Evolutionary conservation across 1,140 invertebrate species (phyloP).

Genomic region (Drosophila lini): DNA sequence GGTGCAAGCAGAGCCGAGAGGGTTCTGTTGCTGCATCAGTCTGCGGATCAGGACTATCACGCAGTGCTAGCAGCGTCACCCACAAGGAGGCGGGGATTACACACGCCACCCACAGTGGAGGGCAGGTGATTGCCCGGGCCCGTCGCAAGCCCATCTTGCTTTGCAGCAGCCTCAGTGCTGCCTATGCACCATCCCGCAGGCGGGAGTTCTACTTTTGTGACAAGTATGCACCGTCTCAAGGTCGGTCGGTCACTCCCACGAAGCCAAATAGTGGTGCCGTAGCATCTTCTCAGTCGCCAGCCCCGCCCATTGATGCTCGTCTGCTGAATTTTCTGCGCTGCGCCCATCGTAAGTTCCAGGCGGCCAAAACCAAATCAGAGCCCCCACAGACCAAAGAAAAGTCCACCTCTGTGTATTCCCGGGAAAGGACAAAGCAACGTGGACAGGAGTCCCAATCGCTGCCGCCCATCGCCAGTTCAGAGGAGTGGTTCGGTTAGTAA

Average conservation of each 20-base stretch:
- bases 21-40: not conserved
- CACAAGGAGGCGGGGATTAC: slow-evolving; percentile 50
- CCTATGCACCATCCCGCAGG: slow-evolving; percentile 66
- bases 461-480: slow-evolving; percentile 55
- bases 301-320: slow-evolving; percentile 62
- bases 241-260: slow-evolving; percentile 1
- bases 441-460: slow-evolving; percentile 41
- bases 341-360: slow-evolving; percentile 69
- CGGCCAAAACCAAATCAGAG: slow-evolving; percentile 32
- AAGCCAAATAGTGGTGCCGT: not conserved
- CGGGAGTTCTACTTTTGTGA: slow-evolving; percentile 76
- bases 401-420: slow-evolving; percentile 16
- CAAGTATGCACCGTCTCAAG: slow-evolving; percentile 58
- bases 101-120: slow-evolving; percentile 23
- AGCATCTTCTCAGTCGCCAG: not conserved
- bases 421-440: slow-evolving; percentile 15
- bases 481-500: slow-evolving; percentile 83
- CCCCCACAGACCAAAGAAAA: slow-evolving; percentile 54
- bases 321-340: slow-evolving; percentile 68
- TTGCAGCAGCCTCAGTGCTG: slow-evolving; percentile 71
- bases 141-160: slow-evolving; percentile 63
- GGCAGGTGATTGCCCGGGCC: slow-evolving; percentile 58
- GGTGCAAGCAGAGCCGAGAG: slow-evolving; percentile 74
- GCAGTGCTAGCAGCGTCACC: slow-evolving; percentile 64
- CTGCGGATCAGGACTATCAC: slow-evolving; percentile 24